Evolutionary conservation across 2,797 vertebrate genomes (phyloP), one percentile per base, ranked within the genome.

Genomic region (Molossus alvarezi): DNA sequence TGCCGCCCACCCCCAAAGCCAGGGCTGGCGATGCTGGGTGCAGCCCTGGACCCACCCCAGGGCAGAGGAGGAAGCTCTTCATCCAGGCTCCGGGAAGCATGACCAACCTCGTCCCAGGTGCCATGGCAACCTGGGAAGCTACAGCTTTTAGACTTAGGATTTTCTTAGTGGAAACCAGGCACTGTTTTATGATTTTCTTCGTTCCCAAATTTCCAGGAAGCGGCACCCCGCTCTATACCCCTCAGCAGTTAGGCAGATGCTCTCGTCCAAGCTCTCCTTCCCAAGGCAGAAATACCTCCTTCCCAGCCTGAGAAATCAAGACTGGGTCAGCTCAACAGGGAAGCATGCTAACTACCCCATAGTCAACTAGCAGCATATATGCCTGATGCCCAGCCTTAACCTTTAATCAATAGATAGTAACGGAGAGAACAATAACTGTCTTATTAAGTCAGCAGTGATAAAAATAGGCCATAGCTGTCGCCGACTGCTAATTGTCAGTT

Each of bases 361-460:
- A 41, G 72, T 95, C 92, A 93, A 53, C 45, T 18, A 82, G 85
- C 33, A 90, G 29, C 67, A 64, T 69, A 21, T 73, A 86, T 37
- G 12, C 45, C 65, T 88, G 82, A 62, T 82, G 65, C 17, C 64
- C 17, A 92, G 92, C 87, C 93, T 98, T 98, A 97, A 98, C 97
- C 41, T 67, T 82, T 98, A 98, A 98, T 98, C 84, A 62, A 98
- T 98, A 98, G 97, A 94, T 98, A 98, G 97, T 98, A 98, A 97
- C 97, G 97, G 97, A 97, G 95, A 98, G 96, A 97, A 98, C 96
- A 98, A 97, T 98, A 98, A 97, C 97, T 98, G 97, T 96, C 96
- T 98, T 98, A 98, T 97, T 95, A 98, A 98, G 98, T 98, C 97
- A 97, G 96, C 97, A 96, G 97, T 92, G 98, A 98, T 98, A 97